phyloP scores from a whole-genome alignment of 2,797 vertebrate genomes.

The Emydoidea blandingii region DNA sequence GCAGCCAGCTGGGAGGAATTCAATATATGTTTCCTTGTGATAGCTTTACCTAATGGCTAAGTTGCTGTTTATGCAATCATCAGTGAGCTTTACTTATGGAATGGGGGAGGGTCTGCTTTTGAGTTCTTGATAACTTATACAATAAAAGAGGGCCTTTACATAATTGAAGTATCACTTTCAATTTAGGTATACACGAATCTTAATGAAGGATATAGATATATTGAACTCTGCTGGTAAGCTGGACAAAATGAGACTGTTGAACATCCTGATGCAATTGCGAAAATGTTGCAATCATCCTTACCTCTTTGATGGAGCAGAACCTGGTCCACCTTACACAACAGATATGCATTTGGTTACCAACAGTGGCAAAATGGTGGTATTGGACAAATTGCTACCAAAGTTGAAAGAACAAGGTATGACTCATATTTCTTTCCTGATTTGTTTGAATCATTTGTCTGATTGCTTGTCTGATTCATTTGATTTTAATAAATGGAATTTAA shows the following conservation, averaged over 20 bases:
- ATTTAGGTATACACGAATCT: conserved; percentile 95
- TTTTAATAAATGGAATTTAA: not conserved
- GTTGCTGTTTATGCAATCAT: accelerated
- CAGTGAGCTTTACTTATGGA: not conserved
- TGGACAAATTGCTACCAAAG: conserved; percentile 96
- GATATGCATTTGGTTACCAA: conserved; percentile 97
- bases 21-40: accelerated
- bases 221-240: conserved; percentile 98
- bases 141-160: not conserved
- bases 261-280: conserved; percentile 97
- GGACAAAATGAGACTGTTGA: conserved; percentile 98
- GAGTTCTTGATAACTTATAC: not conserved
- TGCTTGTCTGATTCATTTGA: not conserved
- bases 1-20: not conserved
- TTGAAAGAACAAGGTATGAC: conserved; percentile 91
- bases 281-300: conserved; percentile 99
- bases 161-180: not conserved
- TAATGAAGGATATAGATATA: conserved; percentile 99
- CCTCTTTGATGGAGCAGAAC: conserved; percentile 97
- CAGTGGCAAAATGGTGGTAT: conserved; percentile 97
- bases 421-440: not conserved
- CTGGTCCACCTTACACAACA: conserved; percentile 97
- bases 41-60: not conserved
- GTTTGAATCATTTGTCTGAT: not conserved
- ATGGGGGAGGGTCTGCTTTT: not conserved